phyloP scores from a whole-genome alignment of 92 coral and sea anemone genomes.

The Hydrozoanthus gracilis region DNA sequence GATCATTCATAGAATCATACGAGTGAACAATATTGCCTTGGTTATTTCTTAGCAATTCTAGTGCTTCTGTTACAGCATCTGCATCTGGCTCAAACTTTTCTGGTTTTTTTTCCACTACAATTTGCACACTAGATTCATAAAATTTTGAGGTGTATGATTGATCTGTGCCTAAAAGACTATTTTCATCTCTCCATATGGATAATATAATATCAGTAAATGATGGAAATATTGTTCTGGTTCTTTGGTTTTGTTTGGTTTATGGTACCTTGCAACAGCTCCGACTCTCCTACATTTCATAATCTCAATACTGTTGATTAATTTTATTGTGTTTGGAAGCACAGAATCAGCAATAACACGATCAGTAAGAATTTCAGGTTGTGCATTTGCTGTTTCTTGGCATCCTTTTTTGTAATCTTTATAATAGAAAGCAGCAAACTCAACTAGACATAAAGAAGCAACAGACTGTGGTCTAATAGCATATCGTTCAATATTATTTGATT shows the following conservation, averaged over 20 bases:
- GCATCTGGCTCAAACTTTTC: constrained; percentile 67
- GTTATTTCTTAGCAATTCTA: constrained; percentile 60
- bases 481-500: too few species aligned
- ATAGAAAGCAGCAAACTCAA: too few species aligned
- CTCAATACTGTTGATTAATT: constrained; percentile 54
- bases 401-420: constrained; percentile 65
- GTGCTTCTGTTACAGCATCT: constrained; percentile 69
- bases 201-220: constrained; percentile 64
- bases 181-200: constrained; percentile 6
- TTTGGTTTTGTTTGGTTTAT: constrained; percentile 51
- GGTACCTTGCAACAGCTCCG: constrained; percentile 57
- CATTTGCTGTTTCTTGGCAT: constrained; percentile 51
- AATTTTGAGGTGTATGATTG: constrained; percentile 67
- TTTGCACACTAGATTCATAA: constrained; percentile 59
- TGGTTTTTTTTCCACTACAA: constrained; percentile 55
- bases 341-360: constrained; percentile 37
- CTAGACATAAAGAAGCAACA: constrained; percentile 58
- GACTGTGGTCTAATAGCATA: constrained; percentile 53
- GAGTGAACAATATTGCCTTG: constrained; percentile 44
- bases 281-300: constrained; percentile 58
- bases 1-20: constrained; percentile 71
- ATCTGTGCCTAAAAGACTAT: constrained; percentile 48
- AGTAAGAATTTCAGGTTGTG: constrained; percentile 61
- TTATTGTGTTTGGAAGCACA: constrained; percentile 55
- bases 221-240: constrained; percentile 66